These are phyloP conservation scores for Kryptopterus vitreolus DNA, from an alignment of 2,797 vertebrate species.

Conservation along the genomic window DNA sequence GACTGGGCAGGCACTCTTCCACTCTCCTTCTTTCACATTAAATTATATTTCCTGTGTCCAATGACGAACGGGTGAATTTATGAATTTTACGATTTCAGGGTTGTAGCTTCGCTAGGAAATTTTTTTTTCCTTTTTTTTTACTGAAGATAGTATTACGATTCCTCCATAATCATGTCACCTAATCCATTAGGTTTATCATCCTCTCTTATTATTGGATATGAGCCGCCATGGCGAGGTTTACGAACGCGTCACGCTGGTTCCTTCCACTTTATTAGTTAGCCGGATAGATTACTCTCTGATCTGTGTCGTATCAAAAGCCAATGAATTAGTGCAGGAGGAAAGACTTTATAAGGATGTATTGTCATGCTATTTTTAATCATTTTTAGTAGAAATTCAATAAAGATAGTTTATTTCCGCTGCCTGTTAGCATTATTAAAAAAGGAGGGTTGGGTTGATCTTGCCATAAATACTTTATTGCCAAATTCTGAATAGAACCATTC, in stretches of 20 bases:
- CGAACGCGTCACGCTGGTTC: neutral
- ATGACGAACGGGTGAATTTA: slow-evolving; percentile 57
- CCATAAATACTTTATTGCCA: neutral
- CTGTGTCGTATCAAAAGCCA: neutral
- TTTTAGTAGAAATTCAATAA: neutral
- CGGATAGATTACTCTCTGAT: neutral
- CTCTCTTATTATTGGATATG: neutral
- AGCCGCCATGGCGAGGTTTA: neutral
- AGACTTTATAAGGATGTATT: neutral
- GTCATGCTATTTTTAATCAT: neutral
- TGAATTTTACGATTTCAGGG: neutral
- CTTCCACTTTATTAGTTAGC: too few species aligned
- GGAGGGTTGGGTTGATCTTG: neutral
- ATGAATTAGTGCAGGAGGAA: neutral
- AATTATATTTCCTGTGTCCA: slow-evolving; percentile 63
- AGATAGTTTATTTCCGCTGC: neutral
- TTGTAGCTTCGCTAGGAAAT: neutral
- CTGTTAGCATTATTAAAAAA: neutral
- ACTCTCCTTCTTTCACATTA: slow-evolving; percentile 61
- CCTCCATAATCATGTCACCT: neutral
- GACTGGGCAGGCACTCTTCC: slow-evolving; percentile 61
- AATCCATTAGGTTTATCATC: neutral
- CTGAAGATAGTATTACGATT: neutral
- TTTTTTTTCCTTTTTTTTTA: neutral
- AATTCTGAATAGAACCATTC: neutral